Evolutionary conservation across 2,888 invertebrate species (phyloP).

Genomic region (Andrena dorsata): DNA sequence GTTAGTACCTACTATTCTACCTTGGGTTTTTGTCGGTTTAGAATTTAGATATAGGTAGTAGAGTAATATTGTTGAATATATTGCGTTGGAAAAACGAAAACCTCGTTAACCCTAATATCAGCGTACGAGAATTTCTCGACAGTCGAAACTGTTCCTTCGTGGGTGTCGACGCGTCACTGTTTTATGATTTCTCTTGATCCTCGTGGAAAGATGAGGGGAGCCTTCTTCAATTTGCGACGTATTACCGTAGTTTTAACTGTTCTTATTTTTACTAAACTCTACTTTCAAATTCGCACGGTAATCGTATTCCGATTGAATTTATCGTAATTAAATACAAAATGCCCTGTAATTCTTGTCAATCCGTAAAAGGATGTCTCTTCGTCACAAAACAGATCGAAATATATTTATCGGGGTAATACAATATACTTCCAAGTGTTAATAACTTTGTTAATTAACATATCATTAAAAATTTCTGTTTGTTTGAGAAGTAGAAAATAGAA

Average conservation of each 20-base stretch:
- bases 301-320: background rate
- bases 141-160: background rate
- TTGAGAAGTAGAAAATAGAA: no score
- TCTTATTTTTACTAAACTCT: background rate
- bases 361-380: no score
- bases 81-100: background rate
- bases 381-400: no score
- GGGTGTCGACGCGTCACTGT: slow-evolving; percentile 12
- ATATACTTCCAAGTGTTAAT: no score
- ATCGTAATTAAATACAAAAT: no score
- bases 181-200: slow-evolving; percentile 14
- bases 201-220: background rate
- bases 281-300: background rate
- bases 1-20: no score
- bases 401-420: no score
- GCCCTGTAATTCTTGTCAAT: no score
- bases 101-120: background rate
- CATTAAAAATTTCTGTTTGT: no score
- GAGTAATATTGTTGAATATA: background rate
- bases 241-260: background rate
- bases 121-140: background rate
- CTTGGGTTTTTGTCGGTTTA: no score
- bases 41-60: no score
- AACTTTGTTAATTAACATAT: no score
- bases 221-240: background rate